These are phyloP conservation scores for Gisinianus flammeolus DNA, from an alignment of 2,888 invertebrate species.

Conservation along the genomic window DNA sequence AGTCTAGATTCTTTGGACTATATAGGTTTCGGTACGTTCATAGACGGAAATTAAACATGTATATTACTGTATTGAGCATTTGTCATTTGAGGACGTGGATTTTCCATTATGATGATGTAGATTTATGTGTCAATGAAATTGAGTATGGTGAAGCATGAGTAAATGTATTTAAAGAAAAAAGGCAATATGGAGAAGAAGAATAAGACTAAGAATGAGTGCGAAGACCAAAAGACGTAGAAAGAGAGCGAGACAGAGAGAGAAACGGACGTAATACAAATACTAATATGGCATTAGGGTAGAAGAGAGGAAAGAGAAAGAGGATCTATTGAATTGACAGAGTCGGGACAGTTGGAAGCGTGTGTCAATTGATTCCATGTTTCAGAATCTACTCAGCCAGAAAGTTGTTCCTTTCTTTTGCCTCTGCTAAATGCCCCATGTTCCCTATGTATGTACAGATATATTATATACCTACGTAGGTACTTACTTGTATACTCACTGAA, in stretches of 20 bases:
- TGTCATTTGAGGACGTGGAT: too few species aligned
- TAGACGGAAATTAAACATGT: too few species aligned
- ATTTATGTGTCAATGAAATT: slow-evolving; percentile 8
- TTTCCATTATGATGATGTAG: slow-evolving; percentile 5
- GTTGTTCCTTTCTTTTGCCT: slow-evolving; percentile 47
- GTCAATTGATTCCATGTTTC: slow-evolving; percentile 52
- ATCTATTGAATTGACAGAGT: slow-evolving; percentile 30
- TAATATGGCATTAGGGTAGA: not conserved
- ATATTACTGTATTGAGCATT: too few species aligned
- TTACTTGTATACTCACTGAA: not conserved
- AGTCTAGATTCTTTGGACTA: too few species aligned
- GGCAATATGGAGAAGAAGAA: not conserved
- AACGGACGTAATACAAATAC: not conserved
- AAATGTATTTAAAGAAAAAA: not conserved
- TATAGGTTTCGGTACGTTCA: too few species aligned
- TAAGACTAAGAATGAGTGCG: not conserved
- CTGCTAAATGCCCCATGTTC: slow-evolving; percentile 43
- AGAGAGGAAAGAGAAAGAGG: not conserved
- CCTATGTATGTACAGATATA: slow-evolving; percentile 1
- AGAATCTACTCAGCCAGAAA: slow-evolving; percentile 49
- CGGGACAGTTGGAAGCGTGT: slow-evolving; percentile 46
- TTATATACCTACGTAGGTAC: too few species aligned
- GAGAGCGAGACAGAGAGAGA: slow-evolving; percentile 7
- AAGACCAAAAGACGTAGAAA: not conserved
- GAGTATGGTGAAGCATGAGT: slow-evolving; percentile 28